These are phyloP conservation scores for Drosophila anomelani DNA, from an alignment of 2,888 invertebrate genomes.

Conservation along the genomic window DNA sequence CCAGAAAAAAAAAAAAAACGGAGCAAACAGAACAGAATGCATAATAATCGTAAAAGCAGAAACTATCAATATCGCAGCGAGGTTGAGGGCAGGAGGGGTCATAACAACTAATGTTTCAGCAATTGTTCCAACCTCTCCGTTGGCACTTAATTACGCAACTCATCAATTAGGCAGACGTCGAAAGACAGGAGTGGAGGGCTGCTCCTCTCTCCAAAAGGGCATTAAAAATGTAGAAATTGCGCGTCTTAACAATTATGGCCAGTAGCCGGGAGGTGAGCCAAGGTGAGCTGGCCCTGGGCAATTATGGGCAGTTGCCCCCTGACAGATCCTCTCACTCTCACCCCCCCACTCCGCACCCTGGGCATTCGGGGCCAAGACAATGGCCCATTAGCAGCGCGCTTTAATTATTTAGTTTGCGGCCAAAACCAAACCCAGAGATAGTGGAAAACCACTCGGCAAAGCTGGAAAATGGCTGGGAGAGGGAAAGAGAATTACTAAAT, in stretches of 20 bases:
- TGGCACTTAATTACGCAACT: slow-evolving; percentile 83
- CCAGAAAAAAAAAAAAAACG: background rate
- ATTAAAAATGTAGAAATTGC: slow-evolving; percentile 81
- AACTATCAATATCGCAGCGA: slow-evolving; percentile 35
- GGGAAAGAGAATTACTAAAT: slow-evolving; percentile 44
- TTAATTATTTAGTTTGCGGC: slow-evolving; percentile 75
- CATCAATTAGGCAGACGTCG: slow-evolving; percentile 73
- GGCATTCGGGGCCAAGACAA: slow-evolving; percentile 61
- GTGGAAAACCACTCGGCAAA: slow-evolving; percentile 24
- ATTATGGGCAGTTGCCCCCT: slow-evolving; percentile 66
- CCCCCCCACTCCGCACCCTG: slow-evolving; percentile 3
- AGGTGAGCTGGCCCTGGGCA: slow-evolving; percentile 57
- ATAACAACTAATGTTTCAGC: slow-evolving; percentile 44
- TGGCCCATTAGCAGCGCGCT: slow-evolving; percentile 78
- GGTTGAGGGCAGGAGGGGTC: background rate
- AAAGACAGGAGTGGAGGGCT: background rate
- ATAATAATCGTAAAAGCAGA: slow-evolving; percentile 46
- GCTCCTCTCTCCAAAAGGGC: slow-evolving; percentile 24
- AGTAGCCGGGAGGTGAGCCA: slow-evolving; percentile 48
- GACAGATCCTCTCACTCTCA: slow-evolving; percentile 2
- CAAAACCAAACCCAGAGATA: slow-evolving; percentile 48
- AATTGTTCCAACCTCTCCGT: slow-evolving; percentile 60
- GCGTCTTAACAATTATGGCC: slow-evolving; percentile 80
- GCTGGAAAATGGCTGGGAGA: slow-evolving; percentile 22
- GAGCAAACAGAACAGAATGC: slow-evolving; percentile 14